Base-by-base conservation (phyloP, 2,888 invertebrate species). In the Coleophora flavipennella region DNA sequence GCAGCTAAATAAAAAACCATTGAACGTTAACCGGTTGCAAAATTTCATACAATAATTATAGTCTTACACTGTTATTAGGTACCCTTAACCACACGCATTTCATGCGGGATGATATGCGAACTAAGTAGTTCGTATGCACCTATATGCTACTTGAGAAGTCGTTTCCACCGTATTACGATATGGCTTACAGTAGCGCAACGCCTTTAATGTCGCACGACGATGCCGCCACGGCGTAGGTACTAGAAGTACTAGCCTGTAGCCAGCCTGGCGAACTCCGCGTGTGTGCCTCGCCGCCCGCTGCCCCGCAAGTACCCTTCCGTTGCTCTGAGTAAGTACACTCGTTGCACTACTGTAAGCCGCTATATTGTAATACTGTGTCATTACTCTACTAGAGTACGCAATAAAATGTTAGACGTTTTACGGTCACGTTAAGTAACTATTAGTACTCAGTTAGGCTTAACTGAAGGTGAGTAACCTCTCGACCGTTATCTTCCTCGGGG, bases 111-210 rank as follows among this genome's bases (percentile, higher is more conserved):
- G 53, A 50, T n/a, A 6, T 6, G 3, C 20, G 20, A 20, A 20
- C 20, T 20, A 20, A 20, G 53, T 67, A 67, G 67, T 74, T 62
- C 64, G 62, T 66, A 72, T 69, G 69, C 62, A 55, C 46, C 51
- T 57, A 54, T 57, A 54, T 38, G 60, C 68, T 68, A 70, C 73
- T 76, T 72, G 71, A 60, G 73, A 69, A 76, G 68, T 70, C 55
- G 60, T 54, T n/a, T n/a, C n/a, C n/a, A n/a, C n/a, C n/a, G n/a
- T n/a, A n/a, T n/a, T n/a, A n/a, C n/a, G n/a, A n/a, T n/a, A n/a
- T n/a, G n/a, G n/a, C n/a, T n/a, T n/a, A n/a, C n/a, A n/a, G n/a
- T n/a, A n/a, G n/a, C n/a, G n/a, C n/a, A n/a, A n/a, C n/a, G n/a
- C n/a, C n/a, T n/a, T n/a, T n/a, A n/a, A n/a, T n/a, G n/a, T n/a